Evolutionary conservation across 2,888 invertebrate species (phyloP), one percentile per base, ranked within the genome.

Genomic region (Meteorus cinctellus): DNA sequence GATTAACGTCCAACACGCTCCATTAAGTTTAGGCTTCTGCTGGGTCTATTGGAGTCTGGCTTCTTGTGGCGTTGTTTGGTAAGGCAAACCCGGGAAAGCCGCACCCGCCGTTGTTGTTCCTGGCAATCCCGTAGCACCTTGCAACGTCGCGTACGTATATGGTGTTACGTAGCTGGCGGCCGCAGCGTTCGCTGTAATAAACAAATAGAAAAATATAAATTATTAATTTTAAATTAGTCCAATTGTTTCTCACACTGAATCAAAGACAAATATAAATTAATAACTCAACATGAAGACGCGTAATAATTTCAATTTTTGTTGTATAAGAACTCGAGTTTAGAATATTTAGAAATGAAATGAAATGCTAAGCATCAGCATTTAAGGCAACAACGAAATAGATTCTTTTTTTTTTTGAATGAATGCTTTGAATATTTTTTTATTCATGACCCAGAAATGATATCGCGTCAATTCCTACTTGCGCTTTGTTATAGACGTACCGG

Each of bases 81-180:
- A 93, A 1, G 92, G 92, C 72, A 93, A 90, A 48, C 92, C 94
- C 1, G 94, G 94, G 80, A 95, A 93, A 14, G 94, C 92, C 41
- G 92, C 91, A 6, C 90, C 90, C 70, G 90, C 89, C 62, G 90
- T 89, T 70, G 88, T 87, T 62, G 91, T 91, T 62, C 91, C 90
- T 29, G 91, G 92, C 76, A 93, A 85, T 63, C 89, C 91, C 27
- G 92, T 93, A 10, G 93, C 92, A 34, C 92, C 92, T 60, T 94
- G 95, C 80, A 95, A 90, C 51, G 95, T 90, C 12, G 93, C 92
- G 83, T 93, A 93, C 82, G 95, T 94, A 90, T 95, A 95, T 0
- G 94, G 95, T 27, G 93, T 92, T 90, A 95, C 92, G 88, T 95
- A 95, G 83, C 94, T 94, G 24, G 94, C 94, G 2, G 93, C 92